Percentiles rank a stretch among this genome's conserved stretches.
phyloP scores from a whole-genome alignment of 1,140 invertebrate species.

The Ladona fulva region DNA sequence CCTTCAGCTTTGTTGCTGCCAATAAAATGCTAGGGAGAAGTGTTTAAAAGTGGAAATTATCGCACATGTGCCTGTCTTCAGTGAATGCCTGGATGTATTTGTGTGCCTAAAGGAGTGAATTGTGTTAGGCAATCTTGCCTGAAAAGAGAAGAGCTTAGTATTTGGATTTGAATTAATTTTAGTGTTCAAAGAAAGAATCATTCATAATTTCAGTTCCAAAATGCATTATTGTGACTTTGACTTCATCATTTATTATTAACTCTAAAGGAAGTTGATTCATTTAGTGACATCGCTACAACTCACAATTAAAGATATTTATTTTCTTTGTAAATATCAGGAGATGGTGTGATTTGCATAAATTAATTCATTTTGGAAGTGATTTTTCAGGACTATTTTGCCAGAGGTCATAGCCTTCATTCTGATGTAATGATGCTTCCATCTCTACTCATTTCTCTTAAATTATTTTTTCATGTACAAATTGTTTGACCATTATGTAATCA shows the following conservation, averaged over 20 bases:
- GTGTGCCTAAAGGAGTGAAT: not conserved
- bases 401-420: not conserved
- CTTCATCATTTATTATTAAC: not conserved
- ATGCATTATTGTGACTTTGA: not conserved
- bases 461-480: constrained; percentile 4
- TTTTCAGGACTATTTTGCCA: not conserved
- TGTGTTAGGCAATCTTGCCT: not conserved
- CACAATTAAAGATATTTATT: constrained; percentile 4
- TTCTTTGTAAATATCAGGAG: not conserved
- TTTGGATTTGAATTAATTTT: not conserved
- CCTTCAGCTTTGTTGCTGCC: not conserved
- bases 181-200: not conserved
- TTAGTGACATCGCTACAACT: not conserved
- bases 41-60: constrained; percentile 8
- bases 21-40: not conserved
- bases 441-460: not conserved
- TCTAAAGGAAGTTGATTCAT: not conserved
- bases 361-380: not conserved
- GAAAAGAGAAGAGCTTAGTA: not conserved
- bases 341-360: not conserved
- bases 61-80: constrained; percentile 6
- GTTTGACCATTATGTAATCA: not conserved
- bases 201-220: not conserved
- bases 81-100: not conserved
- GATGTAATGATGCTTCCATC: not conserved